These are phyloP conservation scores for Microctenopoma stevenorrisi DNA, from an alignment of 2,797 vertebrate genomes.

Conservation along the genomic window DNA sequence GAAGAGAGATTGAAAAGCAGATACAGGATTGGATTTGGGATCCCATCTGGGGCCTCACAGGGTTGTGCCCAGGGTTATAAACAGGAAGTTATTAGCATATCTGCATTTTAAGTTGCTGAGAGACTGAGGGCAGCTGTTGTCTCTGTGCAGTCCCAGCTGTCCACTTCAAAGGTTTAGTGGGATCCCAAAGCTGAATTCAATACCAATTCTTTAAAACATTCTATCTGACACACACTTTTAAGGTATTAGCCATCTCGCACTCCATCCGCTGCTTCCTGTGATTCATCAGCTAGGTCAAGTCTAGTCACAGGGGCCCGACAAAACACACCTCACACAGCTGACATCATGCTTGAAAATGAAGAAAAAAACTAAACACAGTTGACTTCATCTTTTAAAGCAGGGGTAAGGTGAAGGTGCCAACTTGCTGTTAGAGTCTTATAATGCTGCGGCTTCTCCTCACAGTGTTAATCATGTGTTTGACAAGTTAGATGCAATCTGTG, in stretches of 20 bases:
- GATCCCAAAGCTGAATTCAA: constrained; percentile 22
- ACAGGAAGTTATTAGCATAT: constrained; percentile 77
- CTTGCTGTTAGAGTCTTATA: constrained; percentile 6
- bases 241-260: not conserved
- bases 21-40: constrained; percentile 31
- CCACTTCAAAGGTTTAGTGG: constrained; percentile 3
- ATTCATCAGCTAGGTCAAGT: constrained; percentile 49
- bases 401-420: constrained; percentile 16
- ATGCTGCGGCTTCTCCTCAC: not conserved
- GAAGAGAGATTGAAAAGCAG: constrained; percentile 29
- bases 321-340: constrained; percentile 39
- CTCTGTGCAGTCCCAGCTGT: constrained; percentile 9
- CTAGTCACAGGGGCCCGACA: constrained; percentile 45
- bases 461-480: constrained; percentile 30
- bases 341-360: constrained; percentile 44
- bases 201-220: constrained; percentile 11
- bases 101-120: constrained; percentile 58
- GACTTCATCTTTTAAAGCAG: constrained; percentile 27
- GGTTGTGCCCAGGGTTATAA: constrained; percentile 58
- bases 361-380: constrained; percentile 32
- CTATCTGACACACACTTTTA: constrained; percentile 9
- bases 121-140: constrained; percentile 40
- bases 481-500: constrained; percentile 13
- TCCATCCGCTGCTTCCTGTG: constrained; percentile 31
- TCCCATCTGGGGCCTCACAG: constrained; percentile 62